Evolutionary conservation across 1,140 invertebrate genomes (phyloP), one percentile per base, ranked within the genome.

Genomic region (Liolophura sinensis): DNA sequence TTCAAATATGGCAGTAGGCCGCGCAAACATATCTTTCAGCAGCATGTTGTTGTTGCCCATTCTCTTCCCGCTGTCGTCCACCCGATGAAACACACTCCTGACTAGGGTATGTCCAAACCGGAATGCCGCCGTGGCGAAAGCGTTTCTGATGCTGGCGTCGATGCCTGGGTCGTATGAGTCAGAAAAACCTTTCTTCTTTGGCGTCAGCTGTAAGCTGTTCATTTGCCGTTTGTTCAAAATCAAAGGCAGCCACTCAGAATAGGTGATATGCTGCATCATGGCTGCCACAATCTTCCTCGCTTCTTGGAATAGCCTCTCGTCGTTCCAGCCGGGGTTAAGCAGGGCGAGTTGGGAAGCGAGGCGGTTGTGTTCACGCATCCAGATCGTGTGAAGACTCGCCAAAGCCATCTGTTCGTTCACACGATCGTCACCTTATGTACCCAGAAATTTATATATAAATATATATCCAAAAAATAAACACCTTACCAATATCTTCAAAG

Each of bases 201-300:
- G 47, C n/a, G 49, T n/a, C 12, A 66, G 47, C 15, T 24, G 14
- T 6, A 27, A 66, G 22, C 54, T 49, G 16, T 40, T 25, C 25
- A 66, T 49, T 3, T n/a, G 11, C 16, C 7, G 12, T n/a, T 27
- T 24, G 11, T 95, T 95, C 5, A 97, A 87, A 14, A 97, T 84
- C 77, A 97, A 93, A 22, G 96, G 96, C 59, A 98, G 83, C 83
- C 95, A 98, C 85, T 98, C 95, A 78, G 95, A 96, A 83, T 91
- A 97, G 0, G 94, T 95, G 50, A 98, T 92, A 75, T 97, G 94
- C 81, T 98, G 95, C 73, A 96, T 93, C 82, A 93, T 98, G 16
- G 95, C 95, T 1, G 93, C 94, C 4, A 98, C 89, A 68, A 98
- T 93, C 76, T 96, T 96, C 60, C 95, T 88, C n/a, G 82, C 71